Evolutionary conservation across 2,888 invertebrate genomes (phyloP), one percentile per base, ranked within the genome.

Genomic region (Philopedon plagiatum): DNA sequence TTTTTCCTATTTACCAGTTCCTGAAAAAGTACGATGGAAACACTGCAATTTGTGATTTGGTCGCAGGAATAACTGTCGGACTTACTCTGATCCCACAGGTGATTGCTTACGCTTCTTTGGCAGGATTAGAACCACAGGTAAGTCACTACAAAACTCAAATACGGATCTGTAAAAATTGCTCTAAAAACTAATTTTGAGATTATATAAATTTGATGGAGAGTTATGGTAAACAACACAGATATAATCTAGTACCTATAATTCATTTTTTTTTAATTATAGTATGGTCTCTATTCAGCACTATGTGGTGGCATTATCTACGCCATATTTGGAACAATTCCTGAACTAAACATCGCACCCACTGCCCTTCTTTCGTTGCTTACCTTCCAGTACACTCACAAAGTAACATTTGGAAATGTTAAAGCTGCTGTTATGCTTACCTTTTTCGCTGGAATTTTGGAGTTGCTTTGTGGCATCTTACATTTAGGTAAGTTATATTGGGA

Each of bases 281-380:
- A 92, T 87, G 95, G 95, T 1, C 86, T 95, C n/a, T 95, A 95
- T 86, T 92, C 94, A 1, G 92, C 94, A 0, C 91, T 94, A 78
- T 89, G 91, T 80, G 94, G 94, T 5, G 92, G 93, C 72, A 91
- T 94, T 79, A 88, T 94, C 15, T 95, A 95, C 86, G 90, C 91
- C n/a, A 75, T 94, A 19, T 89, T 94, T 83, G 94, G 94, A 0
- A 93, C 93, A 5, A 89, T 89, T 74, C 89, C 90, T 8, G 91
- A 92, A 83, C 87, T 92, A 73, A 91, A 90, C 83, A 87, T 89
- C 18, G 89, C 92, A 11, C 94, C 94, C 1, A 94, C 94, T 0
- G 93, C 95, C 15, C 88, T 95, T 39, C 87, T 94, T 82, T 93
- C 94, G 0, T 87, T 94, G 0, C 88, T 95, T 74, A 93, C 93